Evolutionary conservation across 2,888 invertebrate species (phyloP), one percentile per base, ranked within the genome.

Genomic region (Notocelia uddmanniana): DNA sequence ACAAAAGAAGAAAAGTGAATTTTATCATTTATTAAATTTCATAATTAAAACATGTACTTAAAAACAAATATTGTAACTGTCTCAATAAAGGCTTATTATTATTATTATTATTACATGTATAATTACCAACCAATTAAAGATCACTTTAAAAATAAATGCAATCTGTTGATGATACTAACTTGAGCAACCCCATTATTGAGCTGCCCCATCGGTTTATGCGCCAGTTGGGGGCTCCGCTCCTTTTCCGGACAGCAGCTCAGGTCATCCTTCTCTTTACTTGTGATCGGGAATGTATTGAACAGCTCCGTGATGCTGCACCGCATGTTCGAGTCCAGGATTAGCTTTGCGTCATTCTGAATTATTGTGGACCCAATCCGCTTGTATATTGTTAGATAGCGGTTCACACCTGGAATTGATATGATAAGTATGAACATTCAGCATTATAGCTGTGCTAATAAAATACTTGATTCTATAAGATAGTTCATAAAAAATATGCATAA

Each of bases 171-270:
- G 5, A 6, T 31, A 18, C 52, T 73, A 77, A 93, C 93, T 89
- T 96, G 96, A 1, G 96, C 95, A 26, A 96, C 95, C 11, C 96
- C 96, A 85, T 95, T 96, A 77, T 95, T 96, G 26, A 97, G 84
- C 74, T 96, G 94, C 0, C 96, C 96, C 80, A 96, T 94, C 15
- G 95, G 93, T 77, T 91, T 92, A 85, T 95, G 94, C 71, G 94
- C 91, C 55, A 93, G 83, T 73, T 93, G 95, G 15, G 95, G 94
- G 74, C 94, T 92, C 59, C 95, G 85, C 78, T 96, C 95, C 78
- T 96, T 95, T 81, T 97, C 96, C 0, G 95, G 95, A 48, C 95
- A 95, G 19, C 95, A 96, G 74, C 95, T 93, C 37, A 97, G 88
- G 76, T 97, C 97, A 79, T 96, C 96, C 68, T 96, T 94, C 88